phyloP scores from a whole-genome alignment of 2,113 vertebrate genomes.

The Brachypodius melanocephalos region DNA sequence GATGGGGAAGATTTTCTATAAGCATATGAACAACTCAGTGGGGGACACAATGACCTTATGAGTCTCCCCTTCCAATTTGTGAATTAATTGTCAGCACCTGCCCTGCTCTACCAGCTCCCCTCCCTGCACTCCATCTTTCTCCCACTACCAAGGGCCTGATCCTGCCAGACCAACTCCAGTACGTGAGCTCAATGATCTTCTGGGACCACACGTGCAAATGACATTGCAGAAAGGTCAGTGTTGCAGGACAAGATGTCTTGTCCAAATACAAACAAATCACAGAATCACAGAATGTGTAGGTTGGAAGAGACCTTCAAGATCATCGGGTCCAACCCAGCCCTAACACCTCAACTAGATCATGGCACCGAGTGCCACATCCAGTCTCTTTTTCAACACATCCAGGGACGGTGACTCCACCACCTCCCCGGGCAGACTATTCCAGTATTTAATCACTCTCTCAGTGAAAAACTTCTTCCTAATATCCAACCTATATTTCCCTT shows the following conservation, averaged over 20 bases:
- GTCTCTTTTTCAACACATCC: no score
- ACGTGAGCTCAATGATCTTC: not conserved
- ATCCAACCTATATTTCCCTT: no score
- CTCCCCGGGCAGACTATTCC: no score
- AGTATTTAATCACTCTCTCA: no score
- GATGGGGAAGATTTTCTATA: not conserved
- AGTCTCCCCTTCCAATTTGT: slow-evolving; percentile 49
- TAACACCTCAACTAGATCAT: no score
- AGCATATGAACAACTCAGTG: slow-evolving; percentile 60
- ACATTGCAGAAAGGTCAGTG: not conserved
- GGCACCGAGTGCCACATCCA: no score
- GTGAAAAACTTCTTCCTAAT: no score
- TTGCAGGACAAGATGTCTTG: fast-evolving
- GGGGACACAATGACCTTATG: slow-evolving; percentile 44
- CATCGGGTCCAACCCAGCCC: no score
- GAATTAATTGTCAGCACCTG: slow-evolving; percentile 57
- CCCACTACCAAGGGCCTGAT: not conserved
- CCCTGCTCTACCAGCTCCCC: not conserved
- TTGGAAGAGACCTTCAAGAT: no score
- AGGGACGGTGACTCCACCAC: no score
- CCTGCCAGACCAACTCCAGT: not conserved
- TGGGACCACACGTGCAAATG: not conserved
- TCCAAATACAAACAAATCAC: not conserved
- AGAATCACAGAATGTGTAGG: no score
- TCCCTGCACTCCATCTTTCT: not conserved